These are phyloP conservation scores for Epiperipatus broadwayi DNA, from an alignment of 2,888 invertebrate species.

Conservation along the genomic window DNA sequence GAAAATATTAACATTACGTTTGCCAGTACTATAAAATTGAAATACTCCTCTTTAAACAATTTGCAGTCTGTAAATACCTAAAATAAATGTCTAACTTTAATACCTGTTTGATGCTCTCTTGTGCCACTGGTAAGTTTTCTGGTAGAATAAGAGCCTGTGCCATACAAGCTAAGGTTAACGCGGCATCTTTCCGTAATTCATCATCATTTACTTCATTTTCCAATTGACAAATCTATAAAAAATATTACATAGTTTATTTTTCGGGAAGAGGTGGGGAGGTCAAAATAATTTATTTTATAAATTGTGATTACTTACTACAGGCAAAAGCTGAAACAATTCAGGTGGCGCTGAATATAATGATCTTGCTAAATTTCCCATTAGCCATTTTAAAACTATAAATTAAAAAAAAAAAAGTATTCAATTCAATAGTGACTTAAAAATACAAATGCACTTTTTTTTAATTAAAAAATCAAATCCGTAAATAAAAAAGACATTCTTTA, in stretches of 20 bases:
- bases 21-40: no score
- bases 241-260: conserved; percentile 40
- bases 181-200: conserved; percentile 48
- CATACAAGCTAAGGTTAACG: conserved; percentile 44
- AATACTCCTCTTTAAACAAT: no score
- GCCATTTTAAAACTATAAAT: conserved; percentile 31
- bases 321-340: conserved; percentile 28
- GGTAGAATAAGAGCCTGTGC: conserved; percentile 42
- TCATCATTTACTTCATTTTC: conserved; percentile 59
- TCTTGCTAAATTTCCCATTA: conserved; percentile 27
- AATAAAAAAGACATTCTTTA: no score
- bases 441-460: no score
- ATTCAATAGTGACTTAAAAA: no score
- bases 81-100: no score
- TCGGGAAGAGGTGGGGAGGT: no score
- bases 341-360: conserved; percentile 32
- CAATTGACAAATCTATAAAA: conserved; percentile 45
- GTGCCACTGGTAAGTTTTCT: conserved; percentile 38
- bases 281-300: conserved; percentile 16
- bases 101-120: conserved; percentile 38
- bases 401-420: no score
- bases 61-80: no score
- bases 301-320: conserved; percentile 25
- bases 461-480: no score
- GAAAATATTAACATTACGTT: no score